Evolutionary conservation across 2,888 invertebrate species (phyloP), one percentile per base, ranked within the genome.

Genomic region (Cantharis nigra): DNA sequence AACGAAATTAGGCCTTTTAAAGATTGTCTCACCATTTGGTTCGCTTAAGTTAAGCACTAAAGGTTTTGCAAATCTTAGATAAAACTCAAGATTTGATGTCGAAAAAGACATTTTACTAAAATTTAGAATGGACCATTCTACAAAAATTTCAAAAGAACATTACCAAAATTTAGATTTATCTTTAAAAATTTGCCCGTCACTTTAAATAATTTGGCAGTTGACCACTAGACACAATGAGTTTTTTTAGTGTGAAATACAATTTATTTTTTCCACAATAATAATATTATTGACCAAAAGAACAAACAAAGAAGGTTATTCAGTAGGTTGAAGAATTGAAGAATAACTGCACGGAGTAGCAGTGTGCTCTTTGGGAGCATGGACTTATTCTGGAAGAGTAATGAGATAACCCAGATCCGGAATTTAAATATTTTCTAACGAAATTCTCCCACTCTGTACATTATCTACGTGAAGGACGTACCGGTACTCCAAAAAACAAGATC

Each of bases 51-150:
- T 87, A 69, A 89, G 81, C 28, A 89, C 86, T 49, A 89, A 81
- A 5, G 89, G 88, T 82, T 87, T 89, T 3, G 87, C 87, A 78
- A 89, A 87, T 82, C 86, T 87, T 16, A 89, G 76, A 79, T 89
- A 89, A 82, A 89, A 89, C 63, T 86, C 85, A 77, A 89, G 88
- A 81, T 88, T 86, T 63, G 75, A 76, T 20, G 75, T 77, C 13
- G 20, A 30, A n/a, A 28, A 18, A 11, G 71, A 49, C 49, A 49
- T 49, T n/a, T 49, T 49, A 49, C 49, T 49, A 49, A 49, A 49
- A 49, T 49, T 49, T 49, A n/a, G 49, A 49, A n/a, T 49, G 9
- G n/a, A 49, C n/a, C 49, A 49, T 49, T 49, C n/a, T 13, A n/a
- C n/a, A 49, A n/a, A 33, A 49, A 49, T 49, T 49, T 49, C 33